Base-by-base conservation (phyloP, 2,888 invertebrate genomes). In the Hydrotaea cyrtoneurina region DNA sequence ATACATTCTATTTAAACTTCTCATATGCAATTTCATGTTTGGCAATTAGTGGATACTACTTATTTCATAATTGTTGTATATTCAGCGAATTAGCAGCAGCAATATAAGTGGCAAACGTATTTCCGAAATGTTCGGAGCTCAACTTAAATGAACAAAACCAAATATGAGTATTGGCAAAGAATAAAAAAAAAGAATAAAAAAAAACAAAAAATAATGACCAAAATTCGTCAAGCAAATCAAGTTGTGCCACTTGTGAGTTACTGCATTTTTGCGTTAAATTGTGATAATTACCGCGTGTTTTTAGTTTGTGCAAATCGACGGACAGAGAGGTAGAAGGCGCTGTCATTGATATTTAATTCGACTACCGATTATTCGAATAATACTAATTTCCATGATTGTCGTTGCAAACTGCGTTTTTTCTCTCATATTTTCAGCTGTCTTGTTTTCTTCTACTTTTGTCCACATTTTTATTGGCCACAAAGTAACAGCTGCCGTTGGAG, bases 321-420 rank as follows among this genome's bases (percentile, higher is more conserved):
- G 21, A 59, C 59, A 11, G 59, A 39, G 39, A 8, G 1, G 11
- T 11, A 59, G 11, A n/a, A 1, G 2, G 50, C n/a, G 62, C 8
- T 62, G 62, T 31, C 62, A 62, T 62, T 62, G 62, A 62, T 62
- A 62, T 62, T 62, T 62, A 62, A 62, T 62, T 62, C 62, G 23
- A 62, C 31, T 62, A n/a, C 26, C 62, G 62, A 59, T 59, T 26
- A 31, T 31, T 31, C 15, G 62, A 62, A 62, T 31, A 31, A 31
- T n/a, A 31, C 31, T 31, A 31, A 17, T 62, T n/a, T 62, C 31
- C 4, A 8, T 26, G 59, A 53, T 11, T 4, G n/a, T 23, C 23
- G n/a, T 13, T 59, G 26, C 31, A 43, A 43, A 5, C 7, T 26
- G 7, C 13, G 59, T 8, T 26, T 26, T n/a, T 23, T 59, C 4